Percentiles rank a stretch among this genome's conserved stretches.
Evolutionary conservation across 1,140 invertebrate species (phyloP).

Genomic region (Ostrea denselamellosa): DNA sequence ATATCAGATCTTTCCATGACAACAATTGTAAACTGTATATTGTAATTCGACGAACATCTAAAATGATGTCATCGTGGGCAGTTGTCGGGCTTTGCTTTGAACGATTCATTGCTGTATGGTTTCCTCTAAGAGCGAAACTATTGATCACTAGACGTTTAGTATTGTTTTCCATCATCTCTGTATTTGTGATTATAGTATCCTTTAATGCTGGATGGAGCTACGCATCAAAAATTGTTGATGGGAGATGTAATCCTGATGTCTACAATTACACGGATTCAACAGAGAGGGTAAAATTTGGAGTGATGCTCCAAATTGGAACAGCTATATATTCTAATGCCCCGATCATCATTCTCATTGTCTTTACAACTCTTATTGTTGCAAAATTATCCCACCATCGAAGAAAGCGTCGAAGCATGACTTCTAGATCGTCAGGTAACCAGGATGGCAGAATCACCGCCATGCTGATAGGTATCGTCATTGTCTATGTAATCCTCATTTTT

Average conservation of each 20-base stretch:
- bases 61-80: constrained; percentile 62
- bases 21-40: constrained; percentile 51
- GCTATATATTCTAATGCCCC: constrained; percentile 26
- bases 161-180: constrained; percentile 24
- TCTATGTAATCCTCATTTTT: constrained; percentile 52
- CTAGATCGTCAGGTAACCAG: not conserved
- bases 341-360: not conserved
- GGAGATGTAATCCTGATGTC: constrained; percentile 48
- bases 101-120: constrained; percentile 57
- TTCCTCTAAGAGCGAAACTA: constrained; percentile 51
- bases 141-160: constrained; percentile 42
- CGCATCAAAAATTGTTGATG: constrained; percentile 46
- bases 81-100: constrained; percentile 55
- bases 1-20: constrained; percentile 41
- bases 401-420: not conserved
- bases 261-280: not conserved
- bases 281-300: not conserved
- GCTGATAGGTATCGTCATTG: constrained; percentile 53
- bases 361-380: constrained; percentile 44
- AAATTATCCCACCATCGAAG: constrained; percentile 16
- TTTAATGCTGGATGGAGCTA: constrained; percentile 47
- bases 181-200: constrained; percentile 13
- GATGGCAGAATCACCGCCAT: constrained; percentile 47
- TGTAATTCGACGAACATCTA: constrained; percentile 42
- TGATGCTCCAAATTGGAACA: constrained; percentile 21